Conservation (phyloP, 2,797 vertebrate species). For the Huso huso region DNA sequence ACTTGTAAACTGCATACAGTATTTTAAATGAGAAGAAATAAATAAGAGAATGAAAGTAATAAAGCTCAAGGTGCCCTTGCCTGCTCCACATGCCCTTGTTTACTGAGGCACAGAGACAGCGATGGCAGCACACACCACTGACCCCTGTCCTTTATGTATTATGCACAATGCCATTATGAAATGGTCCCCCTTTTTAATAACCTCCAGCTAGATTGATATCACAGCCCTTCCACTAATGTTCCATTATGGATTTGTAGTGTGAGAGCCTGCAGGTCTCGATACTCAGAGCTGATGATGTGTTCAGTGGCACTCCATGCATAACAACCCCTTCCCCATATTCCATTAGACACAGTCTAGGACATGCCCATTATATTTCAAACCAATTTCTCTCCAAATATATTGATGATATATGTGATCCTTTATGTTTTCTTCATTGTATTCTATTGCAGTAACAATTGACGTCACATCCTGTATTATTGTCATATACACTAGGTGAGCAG, state of each 20-base stretch:
- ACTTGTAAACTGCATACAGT: no score
- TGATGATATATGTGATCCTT: not conserved
- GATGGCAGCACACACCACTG: not conserved
- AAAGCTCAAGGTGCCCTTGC: constrained; percentile 18
- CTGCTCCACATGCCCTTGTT: constrained; percentile 3
- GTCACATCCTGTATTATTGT: no score
- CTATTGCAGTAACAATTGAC: no score
- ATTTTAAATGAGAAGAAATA: no score
- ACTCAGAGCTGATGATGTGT: not conserved
- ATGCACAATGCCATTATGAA: constrained; percentile 18
- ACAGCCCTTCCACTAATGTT: constrained; percentile 12
- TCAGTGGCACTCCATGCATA: not conserved
- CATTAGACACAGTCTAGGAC: no score
- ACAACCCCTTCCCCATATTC: no score
- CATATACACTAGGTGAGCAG: not conserved
- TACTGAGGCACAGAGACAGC: no score
- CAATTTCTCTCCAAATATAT: not conserved
- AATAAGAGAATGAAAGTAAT: no score
- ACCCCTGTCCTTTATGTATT: constrained; percentile 6
- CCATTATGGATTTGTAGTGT: constrained; percentile 23
- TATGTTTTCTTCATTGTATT: not conserved
- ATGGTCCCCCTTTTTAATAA: constrained; percentile 12
- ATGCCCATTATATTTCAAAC: no score
- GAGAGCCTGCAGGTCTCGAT: constrained; percentile 17
- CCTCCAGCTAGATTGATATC: constrained; percentile 7